phyloP scores from a whole-genome alignment of 2,797 vertebrate genomes.

The Melanogrammus aeglefinus region DNA sequence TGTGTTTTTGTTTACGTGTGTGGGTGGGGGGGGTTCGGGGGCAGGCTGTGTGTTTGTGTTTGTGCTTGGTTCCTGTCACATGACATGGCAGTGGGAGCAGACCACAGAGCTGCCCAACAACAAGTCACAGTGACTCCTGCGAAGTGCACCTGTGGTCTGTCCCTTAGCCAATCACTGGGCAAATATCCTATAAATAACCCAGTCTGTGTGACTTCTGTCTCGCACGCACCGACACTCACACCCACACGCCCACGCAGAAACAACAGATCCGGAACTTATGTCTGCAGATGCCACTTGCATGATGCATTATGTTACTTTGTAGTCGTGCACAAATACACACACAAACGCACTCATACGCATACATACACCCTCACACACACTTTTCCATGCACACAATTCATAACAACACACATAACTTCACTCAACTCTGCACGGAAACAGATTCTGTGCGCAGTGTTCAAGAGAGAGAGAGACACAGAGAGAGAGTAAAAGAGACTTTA shows the following conservation, averaged over 20 bases:
- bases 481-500: too few relatives aligned
- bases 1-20: not conserved
- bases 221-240: conserved; percentile 32
- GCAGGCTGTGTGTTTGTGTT: not conserved
- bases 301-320: too few relatives aligned
- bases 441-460: not conserved
- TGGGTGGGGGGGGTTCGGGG: not conserved
- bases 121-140: conserved; percentile 53
- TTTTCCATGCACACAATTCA: too few relatives aligned
- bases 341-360: too few relatives aligned
- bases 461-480: too few relatives aligned
- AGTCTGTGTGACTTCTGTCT: conserved; percentile 51
- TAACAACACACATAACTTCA: too few relatives aligned
- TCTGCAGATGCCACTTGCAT: too few relatives aligned
- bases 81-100: conserved; percentile 32
- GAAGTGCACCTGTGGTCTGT: conserved; percentile 65
- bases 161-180: conserved; percentile 70
- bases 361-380: too few relatives aligned
- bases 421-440: not conserved
- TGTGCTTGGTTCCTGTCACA: conserved; percentile 29
- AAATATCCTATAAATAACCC: conserved; percentile 74
- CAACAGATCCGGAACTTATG: too few relatives aligned
- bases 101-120: conserved; percentile 45
- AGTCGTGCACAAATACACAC: too few relatives aligned
- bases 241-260: not conserved